phyloP scores from a whole-genome alignment of 2,113 vertebrate genomes.

The Scophthalmus maximus region DNA sequence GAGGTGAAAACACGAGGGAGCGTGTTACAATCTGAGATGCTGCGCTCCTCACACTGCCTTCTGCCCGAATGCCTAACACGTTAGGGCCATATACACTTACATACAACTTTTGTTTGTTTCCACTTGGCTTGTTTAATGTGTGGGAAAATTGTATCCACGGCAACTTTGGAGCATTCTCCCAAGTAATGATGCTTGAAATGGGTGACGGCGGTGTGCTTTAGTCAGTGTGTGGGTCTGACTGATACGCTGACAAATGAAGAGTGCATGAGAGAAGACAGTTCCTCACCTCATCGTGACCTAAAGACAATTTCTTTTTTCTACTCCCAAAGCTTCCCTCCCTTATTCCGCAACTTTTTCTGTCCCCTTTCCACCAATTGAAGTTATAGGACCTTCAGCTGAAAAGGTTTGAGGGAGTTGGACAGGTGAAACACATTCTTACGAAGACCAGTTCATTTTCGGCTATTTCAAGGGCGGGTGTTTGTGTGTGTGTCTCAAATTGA shows the following conservation, averaged over 20 bases:
- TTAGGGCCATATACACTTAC: neutral
- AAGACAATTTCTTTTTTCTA: constrained; percentile 43
- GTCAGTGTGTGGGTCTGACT: constrained; percentile 30
- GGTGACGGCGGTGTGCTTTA: constrained; percentile 31
- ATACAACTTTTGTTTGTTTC: constrained; percentile 56
- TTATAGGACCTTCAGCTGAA: constrained; percentile 23
- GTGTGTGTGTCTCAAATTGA: neutral
- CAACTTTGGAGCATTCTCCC: constrained; percentile 54
- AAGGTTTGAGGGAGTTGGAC: no score
- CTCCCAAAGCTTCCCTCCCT: constrained; percentile 12
- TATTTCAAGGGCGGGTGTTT: neutral
- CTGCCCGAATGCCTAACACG: no score
- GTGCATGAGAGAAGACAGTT: constrained; percentile 65
- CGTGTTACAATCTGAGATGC: constrained; percentile 2
- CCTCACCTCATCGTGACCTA: constrained; percentile 54
- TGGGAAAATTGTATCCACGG: constrained; percentile 62
- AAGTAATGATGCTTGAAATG: constrained; percentile 70
- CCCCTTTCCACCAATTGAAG: constrained; percentile 9
- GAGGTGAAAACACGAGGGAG: constrained; percentile 22
- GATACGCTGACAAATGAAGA: constrained; percentile 69
- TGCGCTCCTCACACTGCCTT: neutral
- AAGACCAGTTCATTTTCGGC: neutral
- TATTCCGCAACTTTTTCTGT: constrained; percentile 24
- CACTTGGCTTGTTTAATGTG: constrained; percentile 43
- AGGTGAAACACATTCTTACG: neutral